Conservation (phyloP, 2,113 vertebrate genomes). For the Psittacula cyanocephala region DNA sequence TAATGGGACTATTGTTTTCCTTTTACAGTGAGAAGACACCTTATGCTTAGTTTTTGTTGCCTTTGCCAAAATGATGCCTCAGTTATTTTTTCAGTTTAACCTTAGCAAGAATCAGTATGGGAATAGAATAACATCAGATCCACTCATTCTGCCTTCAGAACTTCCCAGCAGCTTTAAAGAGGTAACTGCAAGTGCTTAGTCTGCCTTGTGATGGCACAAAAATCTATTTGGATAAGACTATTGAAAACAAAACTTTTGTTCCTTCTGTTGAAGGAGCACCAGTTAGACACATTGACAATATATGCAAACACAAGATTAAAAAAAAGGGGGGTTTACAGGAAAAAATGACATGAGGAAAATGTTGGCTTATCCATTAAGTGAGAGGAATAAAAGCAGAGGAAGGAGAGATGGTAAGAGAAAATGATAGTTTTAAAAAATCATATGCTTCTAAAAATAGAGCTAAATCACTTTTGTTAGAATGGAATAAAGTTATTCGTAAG, state of each 20-base stretch:
- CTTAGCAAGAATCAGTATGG: background rate
- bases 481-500: background rate
- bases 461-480: background rate
- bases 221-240: background rate
- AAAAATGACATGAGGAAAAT: background rate
- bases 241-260: background rate
- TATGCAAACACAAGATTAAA: background rate
- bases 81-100: background rate
- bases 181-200: background rate
- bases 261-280: background rate
- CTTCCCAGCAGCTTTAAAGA: background rate
- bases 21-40: background rate
- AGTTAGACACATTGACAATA: background rate
- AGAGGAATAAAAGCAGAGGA: background rate
- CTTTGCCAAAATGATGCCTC: background rate
- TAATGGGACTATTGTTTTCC: background rate
- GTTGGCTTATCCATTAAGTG: fast-evolving
- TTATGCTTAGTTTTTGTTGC: background rate
- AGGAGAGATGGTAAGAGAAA: background rate
- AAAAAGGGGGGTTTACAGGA: background rate
- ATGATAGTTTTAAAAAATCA: background rate
- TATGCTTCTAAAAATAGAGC: background rate
- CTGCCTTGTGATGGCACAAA: background rate
- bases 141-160: background rate
- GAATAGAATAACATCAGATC: background rate